Percentiles rank a stretch among this genome's conserved stretches.
Evolutionary conservation across 2,888 invertebrate species (phyloP).

Genomic region (Thymelicus lineola): DNA sequence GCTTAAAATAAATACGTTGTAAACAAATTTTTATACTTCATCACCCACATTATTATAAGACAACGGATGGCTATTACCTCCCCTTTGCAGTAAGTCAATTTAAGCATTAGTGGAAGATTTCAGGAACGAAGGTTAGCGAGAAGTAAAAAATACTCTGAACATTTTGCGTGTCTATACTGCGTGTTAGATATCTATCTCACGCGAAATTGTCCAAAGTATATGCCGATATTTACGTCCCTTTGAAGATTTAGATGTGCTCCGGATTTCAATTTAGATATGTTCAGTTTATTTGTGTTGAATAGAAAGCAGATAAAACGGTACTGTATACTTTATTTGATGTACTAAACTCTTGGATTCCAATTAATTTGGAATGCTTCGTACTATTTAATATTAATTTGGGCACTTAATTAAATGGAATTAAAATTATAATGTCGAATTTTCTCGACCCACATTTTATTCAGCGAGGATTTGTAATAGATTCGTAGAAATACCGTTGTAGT

Average conservation of each 20-base stretch:
- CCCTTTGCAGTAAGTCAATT: too few relatives aligned
- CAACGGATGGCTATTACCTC: too few relatives aligned
- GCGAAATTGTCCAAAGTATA: conserved; percentile 47
- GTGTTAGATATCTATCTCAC: conserved; percentile 47
- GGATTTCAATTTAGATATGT: conserved; percentile 36
- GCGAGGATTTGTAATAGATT: too few relatives aligned
- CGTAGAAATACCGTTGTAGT: too few relatives aligned
- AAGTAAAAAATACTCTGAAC: conserved; percentile 54
- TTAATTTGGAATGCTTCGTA: not conserved
- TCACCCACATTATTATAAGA: too few relatives aligned
- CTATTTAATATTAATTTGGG: not conserved
- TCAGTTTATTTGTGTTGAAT: conserved; percentile 30
- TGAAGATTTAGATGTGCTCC: conserved; percentile 35
- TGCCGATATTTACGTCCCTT: conserved; percentile 41
- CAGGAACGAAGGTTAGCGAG: conserved; percentile 53
- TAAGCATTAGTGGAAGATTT: too few relatives aligned
- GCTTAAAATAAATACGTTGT: conserved; percentile 41
- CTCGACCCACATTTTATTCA: not conserved
- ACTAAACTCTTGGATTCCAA: conserved; percentile 9
- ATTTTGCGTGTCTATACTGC: conserved; percentile 51
- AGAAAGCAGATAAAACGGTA: conserved; percentile 7
- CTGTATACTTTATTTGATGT: conserved; percentile 24
- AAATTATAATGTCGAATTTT: not conserved
- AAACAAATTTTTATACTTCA: conserved; percentile 45
- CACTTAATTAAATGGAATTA: not conserved